phyloP scores from a whole-genome alignment of 2,888 invertebrate species.

The Vannuccia rotundouncinata region DNA sequence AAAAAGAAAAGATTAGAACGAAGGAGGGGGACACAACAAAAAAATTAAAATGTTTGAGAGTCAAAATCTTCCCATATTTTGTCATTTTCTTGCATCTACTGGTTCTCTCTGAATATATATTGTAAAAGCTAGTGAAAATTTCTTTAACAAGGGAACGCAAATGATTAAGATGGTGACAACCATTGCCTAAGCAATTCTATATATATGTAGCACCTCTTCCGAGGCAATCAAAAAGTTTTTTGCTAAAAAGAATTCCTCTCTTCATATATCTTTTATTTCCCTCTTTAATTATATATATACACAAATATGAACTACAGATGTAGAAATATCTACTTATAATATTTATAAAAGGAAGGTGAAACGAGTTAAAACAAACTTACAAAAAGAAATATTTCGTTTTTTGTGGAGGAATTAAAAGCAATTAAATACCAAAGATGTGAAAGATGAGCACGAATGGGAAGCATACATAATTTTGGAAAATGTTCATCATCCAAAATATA shows the following conservation, averaged over 20 bases:
- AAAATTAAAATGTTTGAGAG: not conserved
- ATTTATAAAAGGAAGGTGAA: not conserved
- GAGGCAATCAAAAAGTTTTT: not conserved
- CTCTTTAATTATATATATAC: not conserved
- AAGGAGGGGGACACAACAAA: not conserved
- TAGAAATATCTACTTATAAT: too few relatives aligned
- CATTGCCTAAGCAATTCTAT: not conserved
- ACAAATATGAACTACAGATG: too few relatives aligned
- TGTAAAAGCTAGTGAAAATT: not conserved
- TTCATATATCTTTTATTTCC: not conserved
- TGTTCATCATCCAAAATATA: not conserved
- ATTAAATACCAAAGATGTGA: slow-evolving; percentile 18
- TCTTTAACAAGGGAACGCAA: not conserved
- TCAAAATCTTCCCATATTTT: too few relatives aligned
- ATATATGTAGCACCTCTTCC: not conserved
- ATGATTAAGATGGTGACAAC: not conserved
- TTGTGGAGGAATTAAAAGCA: slow-evolving; percentile 26
- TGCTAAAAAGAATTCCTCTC: not conserved
- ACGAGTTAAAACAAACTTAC: too few relatives aligned
- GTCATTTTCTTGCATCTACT: not conserved
- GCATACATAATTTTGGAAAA: not conserved
- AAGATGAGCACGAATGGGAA: not conserved
- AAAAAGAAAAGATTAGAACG: not conserved
- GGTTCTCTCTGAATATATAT: not conserved
- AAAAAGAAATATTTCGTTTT: too few relatives aligned